These are phyloP conservation scores for Chionoecetes opilio DNA, from an alignment of 1,140 invertebrate species.

Conservation along the genomic window DNA sequence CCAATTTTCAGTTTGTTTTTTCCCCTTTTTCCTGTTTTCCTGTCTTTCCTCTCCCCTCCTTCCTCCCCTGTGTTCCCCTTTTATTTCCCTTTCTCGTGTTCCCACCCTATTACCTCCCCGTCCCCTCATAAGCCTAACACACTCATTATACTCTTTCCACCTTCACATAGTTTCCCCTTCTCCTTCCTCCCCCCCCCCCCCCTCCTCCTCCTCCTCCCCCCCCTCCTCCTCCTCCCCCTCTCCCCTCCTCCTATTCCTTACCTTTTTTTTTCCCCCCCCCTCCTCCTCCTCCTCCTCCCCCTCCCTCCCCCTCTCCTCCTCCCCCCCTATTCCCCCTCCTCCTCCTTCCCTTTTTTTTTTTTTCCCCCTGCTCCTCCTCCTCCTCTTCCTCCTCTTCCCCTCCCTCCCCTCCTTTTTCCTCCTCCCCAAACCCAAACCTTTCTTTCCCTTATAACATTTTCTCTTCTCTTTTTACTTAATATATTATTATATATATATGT, in stretches of 20 bases:
- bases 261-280: background rate
- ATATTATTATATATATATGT: no score
- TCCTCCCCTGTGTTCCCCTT: background rate
- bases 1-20: background rate
- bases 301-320: background rate
- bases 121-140: background rate
- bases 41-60: background rate
- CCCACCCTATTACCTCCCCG: background rate
- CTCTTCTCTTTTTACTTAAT: background rate
- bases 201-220: constrained; percentile 1
- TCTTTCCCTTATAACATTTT: background rate
- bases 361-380: background rate
- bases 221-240: background rate
- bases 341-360: background rate
- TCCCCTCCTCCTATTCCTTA: background rate
- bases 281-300: background rate
- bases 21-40: background rate
- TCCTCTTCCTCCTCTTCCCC: background rate
- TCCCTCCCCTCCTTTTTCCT: background rate
- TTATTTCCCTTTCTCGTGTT: background rate
- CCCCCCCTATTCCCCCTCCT: background rate
- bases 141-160: background rate
- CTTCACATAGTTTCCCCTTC: background rate
- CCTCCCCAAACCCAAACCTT: background rate
- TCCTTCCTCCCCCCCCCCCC: background rate